Base-by-base conservation (phyloP, 2,888 invertebrate genomes). In the Apotomis betuletana region DNA sequence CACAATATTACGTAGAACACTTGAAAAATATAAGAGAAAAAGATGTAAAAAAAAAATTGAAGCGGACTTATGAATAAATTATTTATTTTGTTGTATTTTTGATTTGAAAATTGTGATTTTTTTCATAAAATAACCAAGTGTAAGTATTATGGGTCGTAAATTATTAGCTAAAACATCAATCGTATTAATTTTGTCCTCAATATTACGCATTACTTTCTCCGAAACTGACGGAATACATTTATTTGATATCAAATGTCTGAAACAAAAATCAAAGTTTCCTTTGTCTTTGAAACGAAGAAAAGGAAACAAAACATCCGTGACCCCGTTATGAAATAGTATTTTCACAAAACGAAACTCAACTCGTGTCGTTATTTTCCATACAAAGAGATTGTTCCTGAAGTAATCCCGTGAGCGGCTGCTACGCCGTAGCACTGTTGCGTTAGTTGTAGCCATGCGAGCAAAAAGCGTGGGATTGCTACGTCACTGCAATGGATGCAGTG, bases 371-470 rank as follows among this genome's bases (percentile, higher is more conserved):
- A 9, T n/a, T 36, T 49, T 36, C 51, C 36, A 62, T n/a, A 62
- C 12, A 62, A 61, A 61, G 12, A 61, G 60, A 51, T 62, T 52
- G 13, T 51, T 62, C 38, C 51, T 51, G 36, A 52, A 51, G 62
- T 51, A 62, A 62, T 62, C 61, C 36, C 6, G 49, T 13, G 4
- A 38, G 10, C 12, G 38, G 38, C 36, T 58, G 62, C 62, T 13
- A 62, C 49, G 51, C 5, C 27, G 46, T 15, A 12, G 46, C 51
- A 27, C 27, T 27, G 27, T 27, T 27, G 27, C 27, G 27, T 27
- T 27, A 27, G 62, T 36, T 4, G 51, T 51, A 51, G 51, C 38
- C 6, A 41, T 3, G 38, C 51, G 51, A 8, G 49, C 15, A 44
- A 38, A 44, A 36, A 61, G 49, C 61, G 61, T 49, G 49, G 61